These are phyloP conservation scores for Vesta saturnalis DNA, from an alignment of 2,888 invertebrate species.

Conservation along the genomic window DNA sequence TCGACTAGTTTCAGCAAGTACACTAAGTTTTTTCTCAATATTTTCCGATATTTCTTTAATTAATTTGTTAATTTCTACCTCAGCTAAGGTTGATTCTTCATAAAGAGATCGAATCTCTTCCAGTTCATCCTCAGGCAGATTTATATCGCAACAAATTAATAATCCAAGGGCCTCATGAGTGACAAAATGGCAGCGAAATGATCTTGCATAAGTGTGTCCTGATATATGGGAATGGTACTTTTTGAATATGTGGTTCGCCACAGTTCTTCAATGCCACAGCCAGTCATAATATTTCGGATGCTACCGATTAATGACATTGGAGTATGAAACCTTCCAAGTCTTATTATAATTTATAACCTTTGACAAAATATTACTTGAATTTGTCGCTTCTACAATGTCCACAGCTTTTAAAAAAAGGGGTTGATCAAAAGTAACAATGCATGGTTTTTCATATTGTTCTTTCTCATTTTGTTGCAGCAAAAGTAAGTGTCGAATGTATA, in stretches of 20 bases:
- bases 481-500: not conserved
- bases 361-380: not conserved
- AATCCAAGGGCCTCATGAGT: not conserved
- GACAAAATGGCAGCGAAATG: not conserved
- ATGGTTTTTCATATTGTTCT: not conserved
- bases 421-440: constrained; percentile 12
- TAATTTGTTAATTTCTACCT: not conserved
- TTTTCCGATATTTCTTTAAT: not conserved
- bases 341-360: not conserved
- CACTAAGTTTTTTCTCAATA: not conserved
- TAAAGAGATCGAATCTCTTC: not conserved
- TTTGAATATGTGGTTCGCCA: not conserved
- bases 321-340: constrained; percentile 3
- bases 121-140: no score
- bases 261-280: constrained; percentile 5
- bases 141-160: not conserved
- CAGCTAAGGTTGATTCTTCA: not conserved
- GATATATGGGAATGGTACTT: not conserved
- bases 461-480: constrained; percentile 13
- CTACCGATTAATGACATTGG: not conserved
- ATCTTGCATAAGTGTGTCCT: constrained; percentile 1
- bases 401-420: constrained; percentile 14
- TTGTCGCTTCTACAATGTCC: constrained; percentile 8
- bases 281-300: not conserved
- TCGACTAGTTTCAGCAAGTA: not conserved